Base-by-base conservation (phyloP, 2,797 vertebrate species). In the Anguilla marmorata region DNA sequence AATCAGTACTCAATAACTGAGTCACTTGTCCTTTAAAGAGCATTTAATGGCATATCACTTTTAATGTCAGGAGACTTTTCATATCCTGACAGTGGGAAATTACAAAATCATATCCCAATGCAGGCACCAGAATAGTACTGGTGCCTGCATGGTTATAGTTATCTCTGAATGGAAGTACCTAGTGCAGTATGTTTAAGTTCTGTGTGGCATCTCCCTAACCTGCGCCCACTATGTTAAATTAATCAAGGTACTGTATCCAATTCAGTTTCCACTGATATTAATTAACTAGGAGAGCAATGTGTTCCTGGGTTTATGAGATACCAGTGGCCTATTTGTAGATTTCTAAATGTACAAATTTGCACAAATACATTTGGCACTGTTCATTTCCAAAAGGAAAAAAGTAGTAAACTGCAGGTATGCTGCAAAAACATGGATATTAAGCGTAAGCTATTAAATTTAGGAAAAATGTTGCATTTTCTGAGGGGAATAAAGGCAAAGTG, bases 11-110 rank as follows among this genome's bases (percentile, higher is more conserved):
- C 85, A 69, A 69, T 45, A 54, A 86, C 24, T 56, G 86, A 27
- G 85, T 85, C 87, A 87, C 60, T 84, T 48, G 89, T 89, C 91
- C 91, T 91, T 89, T 76, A 69, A 89, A 24, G 86, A 90, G 90
- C 84, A 69, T 27, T 27, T 82, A 27, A 52, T 85, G 58, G 50
- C 56, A 82, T 85, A 84, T 90, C 58, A 66, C 82, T 37, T 87
- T 85, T 85, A 37, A 86, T 50, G 54, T 72, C 87, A 90, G 91
- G 91, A 91, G n/a, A 33, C 37, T 58, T 76, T 93, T 91, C 89
- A 91, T 91, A 74, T 83, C 76, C 88, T 90, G 91, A 91, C 90
- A 91, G 87, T 50, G 79, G 9, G 79, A 50, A 21, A 82, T 48
- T 50, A 50, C 79, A 50, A 82, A 82, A 82, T n/a, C 79, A 50